Conservation (phyloP, 2,797 vertebrate species). For the Paramormyrops hopkinsi region DNA sequence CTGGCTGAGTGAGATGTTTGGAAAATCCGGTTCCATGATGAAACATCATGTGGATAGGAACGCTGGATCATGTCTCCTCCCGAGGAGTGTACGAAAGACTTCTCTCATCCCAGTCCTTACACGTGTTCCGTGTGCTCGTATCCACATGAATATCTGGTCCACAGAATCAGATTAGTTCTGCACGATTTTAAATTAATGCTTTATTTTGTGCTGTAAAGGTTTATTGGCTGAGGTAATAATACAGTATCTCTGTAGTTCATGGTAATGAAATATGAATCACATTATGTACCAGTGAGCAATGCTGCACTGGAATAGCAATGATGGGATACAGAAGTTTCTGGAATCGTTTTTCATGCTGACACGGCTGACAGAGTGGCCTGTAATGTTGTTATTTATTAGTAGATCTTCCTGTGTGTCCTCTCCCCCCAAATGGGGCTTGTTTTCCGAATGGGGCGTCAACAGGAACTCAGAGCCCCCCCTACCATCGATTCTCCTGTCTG, state of each 20-base stretch:
- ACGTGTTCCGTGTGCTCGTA: not conserved
- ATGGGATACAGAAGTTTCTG: not conserved
- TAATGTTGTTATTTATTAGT: not conserved
- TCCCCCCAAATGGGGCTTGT: not conserved
- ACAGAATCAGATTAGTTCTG: not conserved
- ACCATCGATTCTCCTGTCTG: not conserved
- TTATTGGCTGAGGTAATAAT: not conserved
- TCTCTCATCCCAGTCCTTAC: not conserved
- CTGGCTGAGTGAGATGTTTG: not conserved
- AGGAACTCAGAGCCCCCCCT: not conserved
- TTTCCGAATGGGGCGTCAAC: not conserved
- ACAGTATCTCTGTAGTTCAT: not conserved
- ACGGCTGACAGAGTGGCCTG: not conserved
- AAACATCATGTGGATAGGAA: not conserved
- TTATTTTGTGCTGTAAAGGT: not conserved
- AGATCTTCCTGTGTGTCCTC: not conserved
- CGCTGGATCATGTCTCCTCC: not conserved
- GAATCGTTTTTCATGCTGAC: not conserved
- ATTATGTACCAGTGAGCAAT: not conserved
- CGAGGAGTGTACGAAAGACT: not conserved
- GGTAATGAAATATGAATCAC: not conserved
- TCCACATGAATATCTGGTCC: not conserved
- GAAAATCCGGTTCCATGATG: not conserved
- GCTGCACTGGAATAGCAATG: not conserved
- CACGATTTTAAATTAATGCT: not conserved